Conservation (phyloP, 2,888 invertebrate species). For the Lapara coniferarum region DNA sequence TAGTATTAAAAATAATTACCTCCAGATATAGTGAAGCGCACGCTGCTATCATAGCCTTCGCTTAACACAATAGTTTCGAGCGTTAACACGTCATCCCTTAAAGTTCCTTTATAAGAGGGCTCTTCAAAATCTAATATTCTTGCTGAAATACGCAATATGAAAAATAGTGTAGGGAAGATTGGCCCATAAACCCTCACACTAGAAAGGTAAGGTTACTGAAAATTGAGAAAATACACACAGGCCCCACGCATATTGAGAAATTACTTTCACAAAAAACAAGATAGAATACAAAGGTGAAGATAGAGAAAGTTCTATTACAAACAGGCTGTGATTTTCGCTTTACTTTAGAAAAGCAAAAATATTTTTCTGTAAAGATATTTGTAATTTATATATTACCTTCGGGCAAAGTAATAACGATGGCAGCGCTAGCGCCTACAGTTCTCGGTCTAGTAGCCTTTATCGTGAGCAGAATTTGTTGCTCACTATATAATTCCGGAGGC, state of each 20-base stretch:
- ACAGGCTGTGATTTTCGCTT: slow-evolving; percentile 39
- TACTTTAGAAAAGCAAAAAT: not conserved
- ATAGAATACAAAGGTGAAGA: not conserved
- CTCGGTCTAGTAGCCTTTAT: slow-evolving; percentile 57
- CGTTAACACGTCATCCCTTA: slow-evolving; percentile 49
- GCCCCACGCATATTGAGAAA: too few relatives aligned
- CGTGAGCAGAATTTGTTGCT: slow-evolving; percentile 50
- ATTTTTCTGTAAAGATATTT: not conserved
- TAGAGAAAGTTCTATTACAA: not conserved
- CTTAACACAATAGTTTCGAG: slow-evolving; percentile 51
- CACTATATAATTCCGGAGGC: slow-evolving; percentile 51
- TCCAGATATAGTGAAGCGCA: slow-evolving; percentile 54
- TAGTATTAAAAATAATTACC: slow-evolving; percentile 54
- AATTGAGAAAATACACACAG: slow-evolving; percentile 6
- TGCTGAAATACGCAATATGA: slow-evolving; percentile 51
- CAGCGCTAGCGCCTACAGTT: slow-evolving; percentile 64
- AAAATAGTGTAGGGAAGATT: slow-evolving; percentile 35
- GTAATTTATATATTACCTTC: slow-evolving; percentile 49
- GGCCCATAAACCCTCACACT: slow-evolving; percentile 16
- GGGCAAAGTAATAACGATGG: slow-evolving; percentile 60
- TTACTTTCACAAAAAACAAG: slow-evolving; percentile 1
- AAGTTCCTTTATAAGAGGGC: slow-evolving; percentile 54
- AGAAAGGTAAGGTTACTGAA: slow-evolving; percentile 23
- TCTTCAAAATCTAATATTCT: slow-evolving; percentile 60
- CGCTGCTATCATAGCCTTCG: slow-evolving; percentile 52